A percentile compares a stretch with the other conserved stretches of the same genome.
These are phyloP conservation scores for Macrochelys suwanniensis DNA, from an alignment of 2,797 vertebrate species.

Conservation along the genomic window DNA sequence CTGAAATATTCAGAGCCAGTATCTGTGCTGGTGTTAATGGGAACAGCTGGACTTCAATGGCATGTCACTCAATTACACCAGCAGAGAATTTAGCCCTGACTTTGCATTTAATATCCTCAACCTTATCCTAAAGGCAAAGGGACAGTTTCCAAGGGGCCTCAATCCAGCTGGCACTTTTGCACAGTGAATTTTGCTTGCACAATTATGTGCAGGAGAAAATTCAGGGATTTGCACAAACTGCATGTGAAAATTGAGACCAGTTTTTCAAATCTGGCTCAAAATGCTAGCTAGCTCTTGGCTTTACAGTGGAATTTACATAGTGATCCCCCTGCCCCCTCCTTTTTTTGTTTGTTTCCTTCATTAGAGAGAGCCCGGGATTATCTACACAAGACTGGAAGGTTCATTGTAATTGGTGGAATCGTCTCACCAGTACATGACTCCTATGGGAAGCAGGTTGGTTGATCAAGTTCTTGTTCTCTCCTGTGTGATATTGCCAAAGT, in stretches of 20 bases:
- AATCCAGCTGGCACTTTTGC: background rate
- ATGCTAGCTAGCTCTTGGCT: background rate
- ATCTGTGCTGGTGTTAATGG: background rate
- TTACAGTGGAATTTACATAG: background rate
- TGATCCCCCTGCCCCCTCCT: background rate
- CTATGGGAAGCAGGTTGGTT: conserved; percentile 93
- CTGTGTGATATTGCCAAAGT: background rate
- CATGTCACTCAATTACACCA: background rate
- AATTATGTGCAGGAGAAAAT: background rate
- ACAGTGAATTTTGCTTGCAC: background rate
- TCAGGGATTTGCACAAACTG: background rate
- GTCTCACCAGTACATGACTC: conserved; percentile 98
- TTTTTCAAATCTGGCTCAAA: background rate
- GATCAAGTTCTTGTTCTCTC: accelerated
- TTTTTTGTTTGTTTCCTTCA: conserved; percentile 18
- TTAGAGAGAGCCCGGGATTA: conserved; percentile 97
- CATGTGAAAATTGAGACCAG: background rate
- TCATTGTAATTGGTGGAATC: conserved; percentile 98
- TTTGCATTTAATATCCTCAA: background rate
- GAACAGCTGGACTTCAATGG: background rate
- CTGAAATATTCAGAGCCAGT: background rate
- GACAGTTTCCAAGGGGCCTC: background rate
- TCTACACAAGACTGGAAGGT: conserved; percentile 94
- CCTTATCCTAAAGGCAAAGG: background rate
- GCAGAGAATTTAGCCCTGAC: background rate